Evolutionary conservation across 2,888 invertebrate genomes (phyloP), one percentile per base, ranked within the genome.

Genomic region (Nymphalis polychloros): DNA sequence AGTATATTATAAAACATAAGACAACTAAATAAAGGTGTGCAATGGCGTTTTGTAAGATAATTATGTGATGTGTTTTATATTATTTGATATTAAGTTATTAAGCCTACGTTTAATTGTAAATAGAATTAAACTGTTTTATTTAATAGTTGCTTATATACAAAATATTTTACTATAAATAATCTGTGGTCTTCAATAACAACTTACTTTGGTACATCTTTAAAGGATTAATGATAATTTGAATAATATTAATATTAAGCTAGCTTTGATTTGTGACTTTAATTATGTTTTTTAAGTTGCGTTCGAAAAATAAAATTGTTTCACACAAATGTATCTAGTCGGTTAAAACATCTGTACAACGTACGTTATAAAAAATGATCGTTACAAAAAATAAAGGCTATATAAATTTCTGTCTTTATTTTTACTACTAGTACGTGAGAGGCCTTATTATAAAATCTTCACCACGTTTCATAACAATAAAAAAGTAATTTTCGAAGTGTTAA

Each of bases 291-390:
- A 84, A 82, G 84, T 84, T 85, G 80, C 82, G 83, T 76, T 70
- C 79, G 80, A 68, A 72, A 75, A 75, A 77, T 80, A 80, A 81
- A 81, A 81, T 80, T 80, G 76, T 82, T 75, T 79, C 76, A 84
- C 79, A 77, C 81, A 84, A 84, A 78, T 77, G 79, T 72, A 69
- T 64, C 50, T 85, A 85, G 84, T 78, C 76, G 79, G 80, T 79
- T 79, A 80, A 82, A 84, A 84, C 83, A 84, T 84, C 84, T 82
- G 75, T 85, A 84, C 78, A 82, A 81, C 85, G 83, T 87, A 87
- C 82, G 84, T 85, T 86, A 80, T 84, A 81, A 85, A 31, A 81
- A 84, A 83, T 81, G 81, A 84, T 86, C 82, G 88, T 90, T 90
- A 89, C 86, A 82, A 86, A 88, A 87, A 80, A 77, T 81, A 86